phyloP scores from a whole-genome alignment of 2,113 vertebrate genomes.

The Phalacrocorax carbo region DNA sequence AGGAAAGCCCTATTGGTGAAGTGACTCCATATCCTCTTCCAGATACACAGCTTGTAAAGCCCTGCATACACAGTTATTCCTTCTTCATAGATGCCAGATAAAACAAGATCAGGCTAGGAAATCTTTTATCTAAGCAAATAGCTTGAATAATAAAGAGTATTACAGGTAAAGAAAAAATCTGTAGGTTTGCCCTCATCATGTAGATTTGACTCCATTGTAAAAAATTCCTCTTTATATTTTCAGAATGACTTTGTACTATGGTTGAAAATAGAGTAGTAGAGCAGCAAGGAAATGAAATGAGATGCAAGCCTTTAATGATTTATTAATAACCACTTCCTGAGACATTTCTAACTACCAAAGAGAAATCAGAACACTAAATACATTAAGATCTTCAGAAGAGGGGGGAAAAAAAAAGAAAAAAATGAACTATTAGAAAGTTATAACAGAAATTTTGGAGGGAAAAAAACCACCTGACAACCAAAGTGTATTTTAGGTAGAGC shows the following conservation, averaged over 20 bases:
- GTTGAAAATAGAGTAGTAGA: constrained; percentile 17
- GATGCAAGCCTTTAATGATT: constrained; percentile 69
- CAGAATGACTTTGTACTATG: constrained; percentile 15
- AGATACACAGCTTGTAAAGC: neutral
- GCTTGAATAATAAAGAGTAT: neutral
- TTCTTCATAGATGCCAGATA: neutral
- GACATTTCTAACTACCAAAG: constrained; percentile 52
- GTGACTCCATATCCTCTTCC: constrained; percentile 1
- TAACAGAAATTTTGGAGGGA: neutral
- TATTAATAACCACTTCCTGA: constrained; percentile 68
- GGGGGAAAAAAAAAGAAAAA: neutral
- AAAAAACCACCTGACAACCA: neutral
- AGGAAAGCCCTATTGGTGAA: constrained; percentile 24
- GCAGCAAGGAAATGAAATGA: constrained; percentile 40
- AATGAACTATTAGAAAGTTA: neutral
- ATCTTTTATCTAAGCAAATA: constrained; percentile 19
- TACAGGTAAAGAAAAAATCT: neutral
- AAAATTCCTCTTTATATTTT: neutral
- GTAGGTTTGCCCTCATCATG: neutral
- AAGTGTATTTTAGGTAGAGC: neutral
- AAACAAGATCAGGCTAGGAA: neutral
- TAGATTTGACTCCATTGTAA: neutral
- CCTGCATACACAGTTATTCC: neutral
- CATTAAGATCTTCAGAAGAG: neutral
- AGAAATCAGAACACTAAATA: constrained; percentile 57